These are phyloP conservation scores for Anorthoa munda DNA, from an alignment of 2,888 invertebrate genomes.

Conservation along the genomic window DNA sequence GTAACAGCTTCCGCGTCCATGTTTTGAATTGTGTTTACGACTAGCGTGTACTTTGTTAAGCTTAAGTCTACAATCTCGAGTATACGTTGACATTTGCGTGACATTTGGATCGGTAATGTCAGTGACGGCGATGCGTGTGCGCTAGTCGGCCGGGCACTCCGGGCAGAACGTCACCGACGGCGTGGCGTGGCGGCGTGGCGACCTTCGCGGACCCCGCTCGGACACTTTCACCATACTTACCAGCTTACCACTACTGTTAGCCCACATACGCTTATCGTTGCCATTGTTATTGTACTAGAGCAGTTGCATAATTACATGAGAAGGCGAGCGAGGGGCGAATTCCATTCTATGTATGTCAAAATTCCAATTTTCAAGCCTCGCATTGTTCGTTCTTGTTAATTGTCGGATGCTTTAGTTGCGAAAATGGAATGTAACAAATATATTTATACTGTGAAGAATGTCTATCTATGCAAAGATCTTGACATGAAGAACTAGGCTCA, in stretches of 20 bases:
- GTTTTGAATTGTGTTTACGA: constrained; percentile 37
- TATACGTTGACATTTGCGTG: constrained; percentile 83
- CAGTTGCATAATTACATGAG: constrained; percentile 74
- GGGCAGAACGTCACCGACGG: constrained; percentile 55
- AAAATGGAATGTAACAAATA: constrained; percentile 23
- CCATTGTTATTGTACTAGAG: constrained; percentile 78
- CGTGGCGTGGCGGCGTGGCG: constrained; percentile 65
- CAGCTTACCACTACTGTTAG: constrained; percentile 77
- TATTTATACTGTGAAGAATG: not conserved
- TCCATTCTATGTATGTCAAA: constrained; percentile 58
- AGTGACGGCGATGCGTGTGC: constrained; percentile 72
- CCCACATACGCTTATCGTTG: constrained; percentile 80
- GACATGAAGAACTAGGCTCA: not conserved
- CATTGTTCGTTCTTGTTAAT: constrained; percentile 43
- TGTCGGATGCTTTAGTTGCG: constrained; percentile 29
- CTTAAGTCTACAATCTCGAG: constrained; percentile 61
- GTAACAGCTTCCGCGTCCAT: constrained; percentile 34
- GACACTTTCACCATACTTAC: constrained; percentile 84
- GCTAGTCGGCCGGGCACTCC: constrained; percentile 37
- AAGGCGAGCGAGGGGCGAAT: constrained; percentile 61
- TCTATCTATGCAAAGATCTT: not conserved
- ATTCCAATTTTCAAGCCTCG: constrained; percentile 39
- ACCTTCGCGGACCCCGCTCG: constrained; percentile 79
- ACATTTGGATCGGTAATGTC: constrained; percentile 80
- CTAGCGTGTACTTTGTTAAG: constrained; percentile 20